Base-by-base conservation (phyloP, 2,797 vertebrate species). In the Vespertilio murinus region DNA sequence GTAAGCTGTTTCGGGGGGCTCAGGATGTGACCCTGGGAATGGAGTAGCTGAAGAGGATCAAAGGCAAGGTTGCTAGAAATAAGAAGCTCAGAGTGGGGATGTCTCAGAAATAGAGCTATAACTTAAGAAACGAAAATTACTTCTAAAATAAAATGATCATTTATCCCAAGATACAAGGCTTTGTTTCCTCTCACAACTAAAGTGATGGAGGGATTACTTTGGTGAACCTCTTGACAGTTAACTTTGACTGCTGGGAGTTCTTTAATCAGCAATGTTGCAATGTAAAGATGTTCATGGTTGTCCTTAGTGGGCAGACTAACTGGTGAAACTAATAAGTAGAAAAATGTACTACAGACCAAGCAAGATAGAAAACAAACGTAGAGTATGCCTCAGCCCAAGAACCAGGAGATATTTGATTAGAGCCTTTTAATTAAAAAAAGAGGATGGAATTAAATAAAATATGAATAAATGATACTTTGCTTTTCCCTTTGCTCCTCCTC, bases 401-500 rank as follows among this genome's bases (percentile, higher is more conserved):
- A 64, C 12, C 33, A 85, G 64, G 20, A 88, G 52, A 83, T n/a
- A 75, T 59, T 74, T 81, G 20, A 94, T 49, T 65, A 75, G 28
- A 77, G 13, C 6, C 79, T 77, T 73, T 80, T 52, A 30, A 49
- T 52, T n/a, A 30, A 42, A 47, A 47, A 47, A 90, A 94, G 5
- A 67, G 0, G 17, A 79, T 61, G 5, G 40, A 77, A 86, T 85
- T 78, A 80, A 89, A n/a, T 88, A 69, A 89, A 95, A 96, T 56
- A 69, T 52, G 45, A 35, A 56, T 90, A 94, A 83, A 86, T 96
- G 80, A 74, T 47, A 87, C 35, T 65, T 93, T 47, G 20, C 17
- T 83, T 83, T 91, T 75, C 45, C 14, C 11, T 71, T 83, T 49
- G 9, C 16, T 47, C 47, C 12, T 47, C 12, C 12, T 14, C 45